Evolutionary conservation across 2,888 invertebrate species (phyloP).

Genomic region (Hybos culiciformis): DNA sequence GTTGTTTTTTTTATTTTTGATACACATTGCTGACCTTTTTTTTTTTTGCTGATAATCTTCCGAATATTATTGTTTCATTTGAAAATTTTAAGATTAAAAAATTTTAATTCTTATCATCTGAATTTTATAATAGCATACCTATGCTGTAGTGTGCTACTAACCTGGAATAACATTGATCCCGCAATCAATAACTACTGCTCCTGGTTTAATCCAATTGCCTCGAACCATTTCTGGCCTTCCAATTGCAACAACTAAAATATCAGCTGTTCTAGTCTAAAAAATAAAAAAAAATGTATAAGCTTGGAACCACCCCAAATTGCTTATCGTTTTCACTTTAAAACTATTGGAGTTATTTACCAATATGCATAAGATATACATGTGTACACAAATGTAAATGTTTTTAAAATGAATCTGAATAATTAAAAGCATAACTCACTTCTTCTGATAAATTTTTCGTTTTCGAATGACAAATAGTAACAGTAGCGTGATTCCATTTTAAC

Average conservation of each 20-base stretch:
- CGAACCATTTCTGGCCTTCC: constrained; percentile 82
- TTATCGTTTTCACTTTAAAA: too few species aligned
- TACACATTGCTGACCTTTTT: too few species aligned
- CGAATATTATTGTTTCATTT: background rate
- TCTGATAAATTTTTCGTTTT: constrained; percentile 69
- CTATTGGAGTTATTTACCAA: too few species aligned
- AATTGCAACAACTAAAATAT: constrained; percentile 93
- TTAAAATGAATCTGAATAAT: background rate
- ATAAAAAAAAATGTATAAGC: background rate
- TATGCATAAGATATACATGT: too few species aligned
- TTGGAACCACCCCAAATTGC: background rate
- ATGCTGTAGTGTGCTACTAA: constrained; percentile 25
- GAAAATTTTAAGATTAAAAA: background rate
- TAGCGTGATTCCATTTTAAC: constrained; percentile 92
- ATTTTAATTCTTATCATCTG: background rate
- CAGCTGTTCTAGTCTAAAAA: constrained; percentile 57
- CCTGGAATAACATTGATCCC: constrained; percentile 90
- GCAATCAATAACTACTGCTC: constrained; percentile 96
- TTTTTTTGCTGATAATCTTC: background rate
- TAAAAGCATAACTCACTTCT: constrained; percentile 41
- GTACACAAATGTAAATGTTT: background rate
- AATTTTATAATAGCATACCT: background rate
- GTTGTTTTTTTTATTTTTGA: too few species aligned
- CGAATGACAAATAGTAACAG: constrained; percentile 95
- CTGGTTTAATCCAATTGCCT: constrained; percentile 93